Evolutionary conservation across 2,113 vertebrate genomes (phyloP).

Genomic region (Lampris incognitus): DNA sequence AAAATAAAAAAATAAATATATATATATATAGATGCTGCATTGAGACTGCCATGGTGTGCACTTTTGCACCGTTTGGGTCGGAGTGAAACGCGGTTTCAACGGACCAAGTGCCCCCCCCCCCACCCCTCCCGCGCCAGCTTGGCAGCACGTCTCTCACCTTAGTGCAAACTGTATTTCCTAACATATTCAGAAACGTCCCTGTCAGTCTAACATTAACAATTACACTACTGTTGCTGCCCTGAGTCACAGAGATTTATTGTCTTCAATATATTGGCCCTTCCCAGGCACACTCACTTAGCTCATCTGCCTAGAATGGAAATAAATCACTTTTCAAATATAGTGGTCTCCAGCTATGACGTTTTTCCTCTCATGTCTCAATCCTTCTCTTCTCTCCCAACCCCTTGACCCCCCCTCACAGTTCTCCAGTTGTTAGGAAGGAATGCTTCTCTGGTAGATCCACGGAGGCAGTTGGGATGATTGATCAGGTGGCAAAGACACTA

Average conservation of each 20-base stretch:
- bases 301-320: conserved; percentile 25
- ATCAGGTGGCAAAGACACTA: conserved; percentile 62
- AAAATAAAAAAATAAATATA: not conserved
- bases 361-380: conserved; percentile 26
- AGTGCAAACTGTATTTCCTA: not conserved
- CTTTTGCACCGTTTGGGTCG: not conserved
- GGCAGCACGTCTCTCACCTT: too few species aligned
- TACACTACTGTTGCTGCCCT: not conserved
- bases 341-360: conserved; percentile 25
- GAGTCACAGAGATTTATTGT: not conserved
- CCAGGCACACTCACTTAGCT: conserved; percentile 2
- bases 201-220: not conserved
- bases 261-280: conserved; percentile 1
- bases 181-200: not conserved
- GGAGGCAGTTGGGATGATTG: conserved; percentile 60
- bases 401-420: conserved; percentile 2
- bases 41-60: not conserved
- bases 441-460: conserved; percentile 48
- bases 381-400: not conserved
- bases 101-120: too few species aligned
- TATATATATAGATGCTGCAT: not conserved
- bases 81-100: too few species aligned
- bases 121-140: too few species aligned
- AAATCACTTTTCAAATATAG: conserved; percentile 6
- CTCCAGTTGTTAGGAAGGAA: conserved; percentile 66